Conservation (phyloP, 2,113 vertebrate genomes). For the Baryphthengus martii region DNA sequence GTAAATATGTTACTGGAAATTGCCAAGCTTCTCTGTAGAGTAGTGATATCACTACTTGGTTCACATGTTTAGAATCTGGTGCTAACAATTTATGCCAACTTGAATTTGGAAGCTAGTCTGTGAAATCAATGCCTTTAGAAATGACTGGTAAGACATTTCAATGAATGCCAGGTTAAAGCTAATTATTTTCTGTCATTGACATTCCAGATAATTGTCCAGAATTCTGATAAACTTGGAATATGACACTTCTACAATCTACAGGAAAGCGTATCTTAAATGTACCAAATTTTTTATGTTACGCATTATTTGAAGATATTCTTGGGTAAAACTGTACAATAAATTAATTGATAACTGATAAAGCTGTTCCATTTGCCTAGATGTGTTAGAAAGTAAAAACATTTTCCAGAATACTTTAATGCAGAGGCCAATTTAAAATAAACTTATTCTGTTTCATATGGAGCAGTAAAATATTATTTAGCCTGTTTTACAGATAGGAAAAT, state of each 20-base stretch:
- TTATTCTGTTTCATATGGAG: not conserved
- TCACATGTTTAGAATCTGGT: not conserved
- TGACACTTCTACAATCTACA: not conserved
- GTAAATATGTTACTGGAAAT: constrained; percentile 1
- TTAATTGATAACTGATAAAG: not conserved
- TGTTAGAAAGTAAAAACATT: not conserved
- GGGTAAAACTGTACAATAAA: not conserved
- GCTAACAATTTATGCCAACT: not conserved
- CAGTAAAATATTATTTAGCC: not conserved
- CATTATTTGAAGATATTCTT: not conserved
- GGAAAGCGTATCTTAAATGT: not conserved
- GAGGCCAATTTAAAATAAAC: not conserved
- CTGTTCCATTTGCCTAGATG: not conserved
- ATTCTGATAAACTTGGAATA: not conserved
- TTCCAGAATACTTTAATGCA: not conserved
- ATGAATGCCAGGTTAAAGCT: not conserved
- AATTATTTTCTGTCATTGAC: constrained; percentile 13
- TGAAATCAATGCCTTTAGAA: not conserved
- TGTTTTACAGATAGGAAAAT: not conserved
- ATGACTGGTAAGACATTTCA: not conserved
- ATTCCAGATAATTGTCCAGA: not conserved
- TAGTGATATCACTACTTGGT: not conserved
- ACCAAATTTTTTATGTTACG: not conserved
- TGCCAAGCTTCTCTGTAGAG: not conserved
- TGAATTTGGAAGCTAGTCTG: not conserved